Evolutionary conservation across 2,113 vertebrate genomes (phyloP), one percentile per base, ranked within the genome.

Genomic region (Antigone vipio): DNA sequence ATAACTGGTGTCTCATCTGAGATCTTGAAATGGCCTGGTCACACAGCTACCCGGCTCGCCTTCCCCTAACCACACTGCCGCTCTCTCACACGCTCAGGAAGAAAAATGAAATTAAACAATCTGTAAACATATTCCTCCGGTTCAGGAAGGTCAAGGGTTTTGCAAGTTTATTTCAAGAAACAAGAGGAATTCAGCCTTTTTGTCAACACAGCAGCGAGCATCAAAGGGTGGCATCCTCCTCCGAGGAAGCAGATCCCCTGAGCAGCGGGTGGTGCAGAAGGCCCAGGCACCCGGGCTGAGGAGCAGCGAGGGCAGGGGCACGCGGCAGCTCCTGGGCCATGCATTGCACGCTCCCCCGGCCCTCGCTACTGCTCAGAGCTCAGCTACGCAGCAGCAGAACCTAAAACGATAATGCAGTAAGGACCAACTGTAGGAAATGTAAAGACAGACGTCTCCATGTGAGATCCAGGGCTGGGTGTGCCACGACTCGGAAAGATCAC

Each of bases 141-240:
- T 75, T 93, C 87, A 95, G 94, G 95, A 96, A 97, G 91, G 86
- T 88, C 93, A 89, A 90, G 64, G 68, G 49, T 13, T 79, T 81
- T 58, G n/a, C 50, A 78, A 84, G 69, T 95, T 93, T 94, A 86
- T 95, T 95, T 94, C 89, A 71, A 95, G 88, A 79, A 85, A 63
- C 29, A 47, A 67, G 82, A 92, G 71, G 91, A 91, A 95, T 76
- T 75, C 47, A 85, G 82, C 42, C 52, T 35, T 92, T 85, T 40
- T 23, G 24, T 64, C 67, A 52, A 34, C 79, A 38, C 45, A 69
- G 85, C 74, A 62, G 76, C 1, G 8, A 84, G 71, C 59, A 89
- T 53, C 73, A 87, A 89, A 83, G 89, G 34, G 23, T 24, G 58
- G 38, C 1, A 4, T 30, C 14, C 44, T 77, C 38, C 74, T 45